Percentiles rank a stretch among this genome's conserved stretches.
phyloP scores from a whole-genome alignment of 1,140 invertebrate species.

The Parasteatoda tepidariorum region DNA sequence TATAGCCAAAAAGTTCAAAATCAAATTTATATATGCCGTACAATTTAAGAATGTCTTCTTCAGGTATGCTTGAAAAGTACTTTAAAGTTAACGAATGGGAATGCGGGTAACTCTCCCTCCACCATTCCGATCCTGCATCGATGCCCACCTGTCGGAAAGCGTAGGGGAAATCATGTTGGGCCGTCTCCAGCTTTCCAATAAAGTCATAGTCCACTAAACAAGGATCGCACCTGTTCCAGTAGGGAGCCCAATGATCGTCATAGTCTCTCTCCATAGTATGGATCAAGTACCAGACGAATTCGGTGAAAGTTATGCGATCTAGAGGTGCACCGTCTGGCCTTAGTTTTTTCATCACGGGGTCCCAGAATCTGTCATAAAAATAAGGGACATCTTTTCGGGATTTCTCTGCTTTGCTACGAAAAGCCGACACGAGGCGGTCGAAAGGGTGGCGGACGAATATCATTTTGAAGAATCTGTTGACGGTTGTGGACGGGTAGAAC shows the following conservation, averaged over 20 bases:
- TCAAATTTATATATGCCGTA: constrained; percentile 79
- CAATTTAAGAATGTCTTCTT: constrained; percentile 73
- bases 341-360: constrained; percentile 42
- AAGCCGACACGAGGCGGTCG: constrained; percentile 66
- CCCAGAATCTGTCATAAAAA: constrained; percentile 61
- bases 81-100: constrained; percentile 62
- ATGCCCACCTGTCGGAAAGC: constrained; percentile 57
- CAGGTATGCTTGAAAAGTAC: constrained; percentile 76
- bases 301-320: constrained; percentile 63
- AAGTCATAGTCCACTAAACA: constrained; percentile 66
- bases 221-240: constrained; percentile 65
- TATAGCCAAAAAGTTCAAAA: constrained; percentile 85
- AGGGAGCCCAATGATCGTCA: constrained; percentile 66
- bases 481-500: constrained; percentile 43
- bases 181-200: constrained; percentile 67
- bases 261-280: constrained; percentile 62
- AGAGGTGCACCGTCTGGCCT: constrained; percentile 6
- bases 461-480: constrained; percentile 65
- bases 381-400: constrained; percentile 47
- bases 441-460: constrained; percentile 67
- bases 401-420: constrained; percentile 65
- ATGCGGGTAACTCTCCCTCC: not conserved
- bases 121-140: constrained; percentile 1
- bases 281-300: constrained; percentile 66
- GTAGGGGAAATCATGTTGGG: constrained; percentile 63